Percentiles rank a stretch among this genome's conserved stretches.
Conservation (phyloP, 2,113 vertebrate genomes). For the Pelecanoides urinatrix region DNA sequence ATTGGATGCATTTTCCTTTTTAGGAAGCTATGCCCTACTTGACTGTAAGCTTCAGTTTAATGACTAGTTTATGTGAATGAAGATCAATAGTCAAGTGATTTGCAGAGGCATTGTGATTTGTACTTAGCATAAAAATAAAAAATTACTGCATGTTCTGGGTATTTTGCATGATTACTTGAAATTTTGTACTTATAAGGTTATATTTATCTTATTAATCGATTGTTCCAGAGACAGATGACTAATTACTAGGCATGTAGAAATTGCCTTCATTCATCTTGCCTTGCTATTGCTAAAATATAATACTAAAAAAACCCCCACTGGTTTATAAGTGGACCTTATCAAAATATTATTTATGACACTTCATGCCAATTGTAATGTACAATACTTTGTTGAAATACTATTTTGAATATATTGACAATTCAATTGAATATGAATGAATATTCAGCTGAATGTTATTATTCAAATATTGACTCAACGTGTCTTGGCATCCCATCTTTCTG, state of each 20-base stretch:
- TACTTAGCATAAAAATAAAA: slow-evolving; percentile 19
- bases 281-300: not conserved
- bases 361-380: not conserved
- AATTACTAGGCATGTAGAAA: not conserved
- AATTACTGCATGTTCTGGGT: not conserved
- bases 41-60: not conserved
- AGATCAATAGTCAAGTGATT: not conserved
- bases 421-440: not conserved
- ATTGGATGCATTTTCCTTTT: not conserved
- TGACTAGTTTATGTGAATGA: not conserved
- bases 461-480: not conserved
- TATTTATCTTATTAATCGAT: not conserved
- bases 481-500: not conserved
- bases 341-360: not conserved
- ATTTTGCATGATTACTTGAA: not conserved
- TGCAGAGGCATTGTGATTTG: not conserved
- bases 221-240: not conserved
- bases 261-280: not conserved
- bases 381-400: not conserved
- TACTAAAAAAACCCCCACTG: fast-evolving
- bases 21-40: not conserved
- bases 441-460: not conserved
- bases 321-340: not conserved
- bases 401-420: not conserved
- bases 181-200: not conserved